These are phyloP conservation scores for Knipowitschia caucasica DNA, from an alignment of 2,797 vertebrate genomes.

Conservation along the genomic window DNA sequence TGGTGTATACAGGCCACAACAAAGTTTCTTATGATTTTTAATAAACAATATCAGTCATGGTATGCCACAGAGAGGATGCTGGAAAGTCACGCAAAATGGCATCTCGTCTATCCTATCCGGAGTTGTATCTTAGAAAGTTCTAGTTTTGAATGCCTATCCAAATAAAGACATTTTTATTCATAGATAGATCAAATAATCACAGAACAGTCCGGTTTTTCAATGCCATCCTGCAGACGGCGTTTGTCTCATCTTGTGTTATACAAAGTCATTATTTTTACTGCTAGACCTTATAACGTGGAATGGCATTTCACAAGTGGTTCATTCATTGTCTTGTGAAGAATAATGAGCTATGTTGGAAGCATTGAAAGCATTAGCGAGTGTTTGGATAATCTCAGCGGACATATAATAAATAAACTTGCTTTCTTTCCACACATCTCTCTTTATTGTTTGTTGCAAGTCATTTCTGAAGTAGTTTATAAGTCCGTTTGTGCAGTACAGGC, in stretches of 20 bases:
- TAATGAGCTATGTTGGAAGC: not conserved
- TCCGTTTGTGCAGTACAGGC: not conserved
- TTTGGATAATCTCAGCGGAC: not conserved
- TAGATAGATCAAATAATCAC: not conserved
- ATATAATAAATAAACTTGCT: not conserved
- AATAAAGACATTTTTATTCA: not conserved
- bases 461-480: not conserved
- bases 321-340: not conserved
- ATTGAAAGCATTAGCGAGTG: slow-evolving; percentile 5
- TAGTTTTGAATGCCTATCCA: not conserved
- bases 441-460: not conserved
- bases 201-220: not conserved
- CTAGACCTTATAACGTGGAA: not conserved
- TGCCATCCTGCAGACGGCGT: not conserved
- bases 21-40: too few relatives aligned
- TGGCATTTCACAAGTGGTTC: not conserved
- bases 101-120: too few relatives aligned
- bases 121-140: not conserved
- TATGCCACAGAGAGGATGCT: too few relatives aligned
- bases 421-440: not conserved
- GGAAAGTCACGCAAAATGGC: too few relatives aligned
- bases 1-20: too few relatives aligned
- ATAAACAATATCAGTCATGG: too few relatives aligned
- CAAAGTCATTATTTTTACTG: not conserved
- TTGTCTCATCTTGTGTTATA: not conserved